A percentile compares a stretch with the other conserved stretches of the same genome.
These are phyloP conservation scores for Zoanthus sansibaricus DNA, from an alignment of 92 coral and sea anemone genomes.

Conservation along the genomic window DNA sequence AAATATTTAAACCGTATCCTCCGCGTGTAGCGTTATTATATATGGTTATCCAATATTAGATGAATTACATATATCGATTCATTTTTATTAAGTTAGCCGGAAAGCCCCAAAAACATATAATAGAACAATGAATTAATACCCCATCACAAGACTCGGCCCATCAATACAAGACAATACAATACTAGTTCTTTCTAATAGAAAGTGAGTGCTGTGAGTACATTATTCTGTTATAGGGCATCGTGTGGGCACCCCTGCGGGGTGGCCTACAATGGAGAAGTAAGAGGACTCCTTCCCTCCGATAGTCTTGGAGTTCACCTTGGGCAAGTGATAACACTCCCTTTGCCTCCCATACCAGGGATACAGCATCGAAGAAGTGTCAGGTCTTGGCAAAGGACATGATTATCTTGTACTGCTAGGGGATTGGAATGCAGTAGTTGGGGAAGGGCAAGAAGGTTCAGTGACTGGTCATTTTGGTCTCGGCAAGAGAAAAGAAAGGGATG, in stretches of 20 bases:
- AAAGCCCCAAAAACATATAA: too few species aligned
- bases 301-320: conserved; percentile 4
- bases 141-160: too few species aligned
- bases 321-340: neutral
- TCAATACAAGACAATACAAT: too few species aligned
- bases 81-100: too few species aligned
- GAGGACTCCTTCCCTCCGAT: conserved; percentile 14
- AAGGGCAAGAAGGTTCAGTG: conserved; percentile 26
- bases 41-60: too few species aligned
- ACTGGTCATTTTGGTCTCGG: conserved; percentile 16
- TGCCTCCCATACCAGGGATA: conserved; percentile 3
- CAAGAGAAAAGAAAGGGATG: neutral
- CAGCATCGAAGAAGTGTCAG: neutral
- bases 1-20: too few species aligned
- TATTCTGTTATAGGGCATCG: neutral
- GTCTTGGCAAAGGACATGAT: conserved; percentile 30
- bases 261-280: conserved; percentile 17
- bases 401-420: neutral
- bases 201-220: too few species aligned
- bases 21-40: too few species aligned
- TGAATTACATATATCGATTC: too few species aligned
- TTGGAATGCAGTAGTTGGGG: conserved; percentile 29
- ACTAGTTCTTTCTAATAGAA: too few species aligned
- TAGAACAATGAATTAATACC: too few species aligned
- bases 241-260: neutral